phyloP scores from a whole-genome alignment of 2,888 invertebrate genomes.

The Rhogogaster chlorosoma region DNA sequence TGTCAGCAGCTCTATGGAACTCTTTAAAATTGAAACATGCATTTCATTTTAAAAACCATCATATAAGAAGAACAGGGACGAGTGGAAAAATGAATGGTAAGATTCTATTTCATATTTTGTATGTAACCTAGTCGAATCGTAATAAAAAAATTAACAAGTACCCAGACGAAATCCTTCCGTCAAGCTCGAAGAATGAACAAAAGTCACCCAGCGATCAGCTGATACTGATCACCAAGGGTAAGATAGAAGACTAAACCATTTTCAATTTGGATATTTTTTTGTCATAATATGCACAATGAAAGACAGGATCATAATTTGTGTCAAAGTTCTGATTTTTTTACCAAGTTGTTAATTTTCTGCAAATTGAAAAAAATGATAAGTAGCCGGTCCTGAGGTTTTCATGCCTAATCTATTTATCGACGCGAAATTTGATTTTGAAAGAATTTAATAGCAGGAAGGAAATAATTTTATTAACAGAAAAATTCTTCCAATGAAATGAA shows the following conservation, averaged over 20 bases:
- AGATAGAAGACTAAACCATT: background rate
- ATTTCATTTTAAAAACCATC: background rate
- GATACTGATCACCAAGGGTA: background rate
- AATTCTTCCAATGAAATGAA: too few species aligned
- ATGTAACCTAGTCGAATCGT: background rate
- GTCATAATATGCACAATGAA: background rate
- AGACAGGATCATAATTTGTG: background rate
- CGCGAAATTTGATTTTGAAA: too few species aligned
- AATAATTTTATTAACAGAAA: too few species aligned
- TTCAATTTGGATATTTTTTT: background rate
- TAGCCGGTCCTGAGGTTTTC: background rate
- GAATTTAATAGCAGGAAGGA: too few species aligned
- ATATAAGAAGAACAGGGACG: background rate
- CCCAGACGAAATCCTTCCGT: background rate
- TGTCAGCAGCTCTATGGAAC: background rate
- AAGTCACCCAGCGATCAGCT: background rate
- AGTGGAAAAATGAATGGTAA: constrained; percentile 4
- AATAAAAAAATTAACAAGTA: background rate
- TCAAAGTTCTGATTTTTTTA: background rate
- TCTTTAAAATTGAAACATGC: background rate
- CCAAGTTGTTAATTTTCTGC: background rate
- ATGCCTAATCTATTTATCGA: background rate
- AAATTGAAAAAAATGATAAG: background rate
- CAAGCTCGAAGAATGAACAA: background rate
- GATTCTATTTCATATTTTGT: background rate